phyloP scores from a whole-genome alignment of 2,888 invertebrate genomes.

The Listrodromus nycthemerus region DNA sequence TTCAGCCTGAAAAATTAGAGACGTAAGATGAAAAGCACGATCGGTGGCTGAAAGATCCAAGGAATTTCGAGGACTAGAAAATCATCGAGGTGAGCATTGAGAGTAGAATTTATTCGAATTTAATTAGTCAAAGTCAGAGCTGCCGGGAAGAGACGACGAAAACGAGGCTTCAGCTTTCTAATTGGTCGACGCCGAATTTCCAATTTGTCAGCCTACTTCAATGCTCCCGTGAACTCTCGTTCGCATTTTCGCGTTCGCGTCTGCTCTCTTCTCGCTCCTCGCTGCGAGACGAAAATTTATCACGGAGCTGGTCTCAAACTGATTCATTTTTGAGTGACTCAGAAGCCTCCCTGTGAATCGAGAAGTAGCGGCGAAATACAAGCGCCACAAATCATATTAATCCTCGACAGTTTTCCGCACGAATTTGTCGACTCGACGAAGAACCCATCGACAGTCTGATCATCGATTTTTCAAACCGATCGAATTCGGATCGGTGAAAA shows the following conservation, averaged over 20 bases:
- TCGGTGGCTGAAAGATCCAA: neutral
- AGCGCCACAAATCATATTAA: neutral
- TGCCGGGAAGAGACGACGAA: neutral
- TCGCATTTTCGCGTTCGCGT: conserved; percentile 17
- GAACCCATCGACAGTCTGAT: neutral
- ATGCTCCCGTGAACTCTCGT: conserved; percentile 1
- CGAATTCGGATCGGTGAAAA: neutral
- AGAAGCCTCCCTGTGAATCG: conserved; percentile 31
- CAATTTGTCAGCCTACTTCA: conserved; percentile 61
- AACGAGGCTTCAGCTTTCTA: conserved; percentile 38
- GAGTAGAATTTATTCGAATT: conserved; percentile 44
- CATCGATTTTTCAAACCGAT: neutral
- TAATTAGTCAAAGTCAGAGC: conserved; percentile 48
- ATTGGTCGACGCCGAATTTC: conserved; percentile 55
- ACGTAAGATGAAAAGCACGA: no score
- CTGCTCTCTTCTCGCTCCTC: neutral
- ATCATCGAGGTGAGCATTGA: conserved; percentile 2
- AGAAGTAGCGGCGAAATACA: neutral
- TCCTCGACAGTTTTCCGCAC: conserved; percentile 2
- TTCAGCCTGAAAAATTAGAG: no score
- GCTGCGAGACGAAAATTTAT: conserved; percentile 60
- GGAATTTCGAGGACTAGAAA: neutral
- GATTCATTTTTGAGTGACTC: conserved; percentile 55
- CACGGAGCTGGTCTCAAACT: conserved; percentile 13
- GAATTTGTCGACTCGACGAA: conserved; percentile 23